Base-by-base conservation (phyloP, 2,888 invertebrate genomes). In the Melangyna quadrimaculata region DNA sequence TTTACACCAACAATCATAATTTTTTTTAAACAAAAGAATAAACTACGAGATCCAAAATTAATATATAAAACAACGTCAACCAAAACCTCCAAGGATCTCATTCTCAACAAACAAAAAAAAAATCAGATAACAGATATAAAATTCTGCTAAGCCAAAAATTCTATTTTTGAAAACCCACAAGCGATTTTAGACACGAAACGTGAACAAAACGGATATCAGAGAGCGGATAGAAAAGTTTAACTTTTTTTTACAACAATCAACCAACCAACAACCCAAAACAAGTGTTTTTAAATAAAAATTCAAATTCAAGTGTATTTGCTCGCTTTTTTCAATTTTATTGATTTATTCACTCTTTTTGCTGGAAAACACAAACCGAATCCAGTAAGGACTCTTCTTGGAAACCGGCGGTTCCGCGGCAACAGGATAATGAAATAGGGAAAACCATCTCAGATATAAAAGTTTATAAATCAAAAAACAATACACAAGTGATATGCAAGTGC, bases 401-500 rank as follows among this genome's bases (percentile, higher is more conserved):
- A 80, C 72, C 84, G 80, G 80, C 84, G 75, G 84, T 80, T 75
- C 45, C 80, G 84, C 80, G 84, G 74, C 75, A 75, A 81, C 81
- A 77, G 73, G 77, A 86, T 69, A 79, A 81, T 63, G 73, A 78
- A 70, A 69, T 78, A 81, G 75, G 59, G 45, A 84, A 61, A 86
- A 77, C 72, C 43, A 78, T 81, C 77, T 86, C 86, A 73, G 63
- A 72, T 53, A 77, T 55, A 75, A 57, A 45, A 55, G 55, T 55
- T 59, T 32, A 74, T 55, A 65, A 55, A 73, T 37, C 43, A 67
- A 72, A n/a, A 70, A 24, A 53, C 12, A 48, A 70, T 73, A 69
- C 72, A 55, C 55, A 87, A 88, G 88, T 88, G 88, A 88, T 88
- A 87, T 84, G 74, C 78, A 82, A 87, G 88, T 87, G 88, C 88